A percentile compares a stretch with the other conserved stretches of the same genome.
Evolutionary conservation across 1,140 invertebrate species (phyloP).

Genomic region (Drosophila ironensis): DNA sequence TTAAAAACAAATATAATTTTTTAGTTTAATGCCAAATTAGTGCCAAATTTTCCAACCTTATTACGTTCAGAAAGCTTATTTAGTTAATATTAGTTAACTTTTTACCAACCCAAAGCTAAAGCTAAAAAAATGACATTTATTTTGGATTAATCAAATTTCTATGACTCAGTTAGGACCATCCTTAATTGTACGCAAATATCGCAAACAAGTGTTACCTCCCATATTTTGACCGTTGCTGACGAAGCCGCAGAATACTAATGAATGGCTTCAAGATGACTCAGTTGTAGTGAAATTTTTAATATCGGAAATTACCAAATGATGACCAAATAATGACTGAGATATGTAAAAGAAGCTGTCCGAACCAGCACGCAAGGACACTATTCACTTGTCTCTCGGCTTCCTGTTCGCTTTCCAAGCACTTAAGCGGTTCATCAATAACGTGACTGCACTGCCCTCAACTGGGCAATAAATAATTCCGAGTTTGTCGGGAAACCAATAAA

Average conservation of each 20-base stretch:
- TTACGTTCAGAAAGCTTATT: no score
- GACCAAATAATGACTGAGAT: neutral
- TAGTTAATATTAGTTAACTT: no score
- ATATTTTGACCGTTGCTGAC: conserved; percentile 17
- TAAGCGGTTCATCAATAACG: conserved; percentile 42
- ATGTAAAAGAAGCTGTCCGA: neutral
- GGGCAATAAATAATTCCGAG: conserved; percentile 36
- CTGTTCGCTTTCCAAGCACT: conserved; percentile 18
- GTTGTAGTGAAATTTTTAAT: neutral
- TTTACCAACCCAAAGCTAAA: no score
- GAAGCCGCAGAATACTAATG: conserved; percentile 35
- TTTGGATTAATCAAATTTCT: neutral
- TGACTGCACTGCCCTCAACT: conserved; percentile 36
- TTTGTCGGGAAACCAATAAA: conserved; percentile 34
- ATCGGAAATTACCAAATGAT: conserved; percentile 16
- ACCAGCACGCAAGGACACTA: neutral
- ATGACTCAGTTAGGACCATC: conserved; percentile 11
- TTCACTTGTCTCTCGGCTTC: conserved; percentile 1
- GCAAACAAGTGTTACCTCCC: conserved; percentile 27
- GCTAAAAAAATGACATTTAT: neutral
- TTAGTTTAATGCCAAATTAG: no score
- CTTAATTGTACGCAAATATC: conserved; percentile 14
- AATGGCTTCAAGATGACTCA: conserved; percentile 39
- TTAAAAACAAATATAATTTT: no score
- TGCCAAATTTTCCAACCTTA: no score